Evolutionary conservation across 2,888 invertebrate species (phyloP).

Genomic region (Aplocera efformata): DNA sequence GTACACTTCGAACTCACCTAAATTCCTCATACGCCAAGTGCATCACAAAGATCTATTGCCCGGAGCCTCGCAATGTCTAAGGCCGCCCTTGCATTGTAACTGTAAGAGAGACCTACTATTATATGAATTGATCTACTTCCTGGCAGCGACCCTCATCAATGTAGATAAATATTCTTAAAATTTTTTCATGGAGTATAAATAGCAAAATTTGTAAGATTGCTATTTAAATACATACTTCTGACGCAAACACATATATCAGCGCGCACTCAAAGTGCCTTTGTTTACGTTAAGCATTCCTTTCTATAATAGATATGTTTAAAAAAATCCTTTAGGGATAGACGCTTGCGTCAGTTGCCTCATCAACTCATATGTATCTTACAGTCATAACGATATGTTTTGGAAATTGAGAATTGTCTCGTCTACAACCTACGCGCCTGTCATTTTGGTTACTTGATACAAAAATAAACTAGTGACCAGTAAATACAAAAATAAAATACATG

Average conservation of each 20-base stretch:
- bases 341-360: conserved; percentile 30
- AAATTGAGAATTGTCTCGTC: conserved; percentile 25
- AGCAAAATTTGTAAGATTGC: not conserved
- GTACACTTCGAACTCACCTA: too few relatives aligned
- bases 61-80: too few relatives aligned
- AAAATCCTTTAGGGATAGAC: conserved; percentile 24
- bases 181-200: too few relatives aligned
- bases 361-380: conserved; percentile 7
- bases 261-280: conserved; percentile 33
- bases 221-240: conserved; percentile 14
- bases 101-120: too few relatives aligned
- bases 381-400: conserved; percentile 31
- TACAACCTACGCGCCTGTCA: conserved; percentile 22
- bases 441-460: conserved; percentile 20
- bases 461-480: conserved; percentile 23
- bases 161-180: too few relatives aligned
- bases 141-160: too few relatives aligned
- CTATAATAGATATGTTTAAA: conserved; percentile 13
- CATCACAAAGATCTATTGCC: too few relatives aligned
- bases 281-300: conserved; percentile 31
- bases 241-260: conserved; percentile 30
- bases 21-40: too few relatives aligned
- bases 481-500: too few relatives aligned
- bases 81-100: too few relatives aligned
- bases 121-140: too few relatives aligned